Percentiles rank a stretch among this genome's conserved stretches.
These are phyloP conservation scores for Acridotheres tristis DNA, from an alignment of 2,797 vertebrate genomes.

Conservation along the genomic window DNA sequence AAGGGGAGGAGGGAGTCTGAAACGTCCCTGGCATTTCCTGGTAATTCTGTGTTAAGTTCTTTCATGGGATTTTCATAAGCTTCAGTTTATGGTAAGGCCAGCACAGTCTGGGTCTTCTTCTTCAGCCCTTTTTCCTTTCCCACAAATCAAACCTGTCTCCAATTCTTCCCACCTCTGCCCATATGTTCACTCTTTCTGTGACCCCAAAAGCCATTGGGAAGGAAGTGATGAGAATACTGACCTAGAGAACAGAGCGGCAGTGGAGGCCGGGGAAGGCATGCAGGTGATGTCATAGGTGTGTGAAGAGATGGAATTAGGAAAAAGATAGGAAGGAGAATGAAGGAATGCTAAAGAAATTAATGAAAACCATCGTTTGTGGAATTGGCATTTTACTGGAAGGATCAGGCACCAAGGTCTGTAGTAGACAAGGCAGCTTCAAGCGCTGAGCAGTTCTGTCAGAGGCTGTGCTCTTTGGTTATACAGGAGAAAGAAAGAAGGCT, in stretches of 20 bases:
- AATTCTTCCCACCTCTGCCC: neutral
- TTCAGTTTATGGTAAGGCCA: neutral
- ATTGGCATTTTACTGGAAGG: neutral
- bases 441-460: neutral
- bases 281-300: neutral
- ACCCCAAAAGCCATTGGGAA: neutral
- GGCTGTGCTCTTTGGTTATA: neutral
- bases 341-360: neutral
- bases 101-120: neutral
- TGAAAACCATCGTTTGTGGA: neutral
- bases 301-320: neutral
- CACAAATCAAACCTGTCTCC: neutral
- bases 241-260: neutral
- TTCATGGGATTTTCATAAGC: neutral
- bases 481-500: neutral
- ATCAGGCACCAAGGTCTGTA: neutral
- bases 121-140: neutral
- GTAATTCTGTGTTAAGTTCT: neutral
- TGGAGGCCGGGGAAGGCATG: rapidly evolving
- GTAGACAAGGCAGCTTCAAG: neutral
- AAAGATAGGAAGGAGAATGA: neutral
- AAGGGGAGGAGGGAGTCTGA: neutral
- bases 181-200: neutral
- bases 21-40: neutral
- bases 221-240: neutral